phyloP scores from a whole-genome alignment of 2,113 vertebrate species.

The Gallinago paraguaiae region DNA sequence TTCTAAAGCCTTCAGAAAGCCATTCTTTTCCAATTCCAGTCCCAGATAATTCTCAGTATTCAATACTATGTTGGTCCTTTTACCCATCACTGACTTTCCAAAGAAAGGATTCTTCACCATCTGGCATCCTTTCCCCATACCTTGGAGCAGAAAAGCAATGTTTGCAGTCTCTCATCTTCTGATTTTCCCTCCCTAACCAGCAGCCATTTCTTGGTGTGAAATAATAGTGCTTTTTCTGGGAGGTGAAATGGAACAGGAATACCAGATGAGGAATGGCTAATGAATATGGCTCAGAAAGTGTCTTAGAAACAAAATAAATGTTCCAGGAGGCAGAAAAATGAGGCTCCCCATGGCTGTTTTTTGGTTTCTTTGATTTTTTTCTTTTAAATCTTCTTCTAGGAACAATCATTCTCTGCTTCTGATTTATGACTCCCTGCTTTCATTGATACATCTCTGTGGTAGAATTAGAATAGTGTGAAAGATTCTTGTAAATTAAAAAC shows the following conservation, averaged over 20 bases:
- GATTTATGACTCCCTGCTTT: background rate
- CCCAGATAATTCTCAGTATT: background rate
- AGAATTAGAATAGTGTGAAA: constrained; percentile 15
- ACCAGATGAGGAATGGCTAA: background rate
- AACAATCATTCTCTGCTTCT: background rate
- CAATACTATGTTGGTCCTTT: background rate
- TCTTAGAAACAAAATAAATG: background rate
- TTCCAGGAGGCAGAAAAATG: background rate
- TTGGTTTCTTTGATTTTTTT: background rate
- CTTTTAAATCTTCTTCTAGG: background rate
- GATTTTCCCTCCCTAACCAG: background rate
- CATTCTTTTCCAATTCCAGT: background rate
- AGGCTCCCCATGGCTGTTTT: background rate
- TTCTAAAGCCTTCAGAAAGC: background rate
- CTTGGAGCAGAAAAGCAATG: background rate
- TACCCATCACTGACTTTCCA: background rate
- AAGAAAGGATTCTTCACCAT: background rate
- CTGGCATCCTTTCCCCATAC: background rate
- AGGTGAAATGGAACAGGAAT: background rate
- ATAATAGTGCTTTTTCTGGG: background rate
- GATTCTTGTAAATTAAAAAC: constrained; percentile 4
- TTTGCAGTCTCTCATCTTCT: background rate
- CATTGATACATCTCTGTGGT: background rate
- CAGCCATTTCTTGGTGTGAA: background rate
- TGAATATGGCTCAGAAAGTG: background rate